Evolutionary conservation across 2,113 vertebrate species (phyloP).

Genomic region (Furnarius figulus): DNA sequence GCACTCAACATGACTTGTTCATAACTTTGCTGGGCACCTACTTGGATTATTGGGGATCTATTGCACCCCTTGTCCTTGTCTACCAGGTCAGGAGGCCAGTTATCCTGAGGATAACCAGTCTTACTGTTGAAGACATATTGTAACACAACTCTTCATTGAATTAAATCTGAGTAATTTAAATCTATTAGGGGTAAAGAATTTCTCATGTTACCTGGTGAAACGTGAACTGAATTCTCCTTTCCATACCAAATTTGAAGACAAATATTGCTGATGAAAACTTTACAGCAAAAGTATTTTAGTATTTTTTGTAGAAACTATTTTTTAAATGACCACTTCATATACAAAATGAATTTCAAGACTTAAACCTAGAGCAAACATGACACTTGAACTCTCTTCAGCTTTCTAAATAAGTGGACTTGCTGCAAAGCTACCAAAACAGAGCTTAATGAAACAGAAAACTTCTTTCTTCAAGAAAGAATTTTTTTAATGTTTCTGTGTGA

Average conservation of each 20-base stretch:
- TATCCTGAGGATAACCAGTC: background rate
- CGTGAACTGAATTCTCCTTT: background rate
- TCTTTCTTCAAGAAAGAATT: background rate
- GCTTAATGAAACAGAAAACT: constrained; percentile 4
- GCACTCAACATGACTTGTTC: background rate
- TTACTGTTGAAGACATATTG: background rate
- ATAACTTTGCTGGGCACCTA: background rate
- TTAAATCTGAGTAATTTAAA: background rate
- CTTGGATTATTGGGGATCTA: background rate
- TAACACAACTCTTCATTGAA: background rate
- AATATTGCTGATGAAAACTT: constrained; percentile 27
- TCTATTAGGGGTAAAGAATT: background rate
- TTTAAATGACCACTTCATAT: constrained; percentile 22
- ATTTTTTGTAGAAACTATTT: constrained; percentile 35
- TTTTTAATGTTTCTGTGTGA: background rate
- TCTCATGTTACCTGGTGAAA: background rate
- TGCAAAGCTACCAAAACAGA: constrained; percentile 27
- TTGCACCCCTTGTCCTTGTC: background rate
- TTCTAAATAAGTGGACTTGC: constrained; percentile 39
- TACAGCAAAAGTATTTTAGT: constrained; percentile 1
- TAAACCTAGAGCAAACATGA: constrained; percentile 47
- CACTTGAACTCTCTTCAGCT: constrained; percentile 56
- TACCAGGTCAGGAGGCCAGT: background rate
- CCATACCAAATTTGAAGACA: background rate
- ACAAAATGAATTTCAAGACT: background rate